A percentile compares a stretch with the other conserved stretches of the same genome.
phyloP scores from a whole-genome alignment of 1,140 invertebrate genomes.

The Pemphigus obesinymphae region DNA sequence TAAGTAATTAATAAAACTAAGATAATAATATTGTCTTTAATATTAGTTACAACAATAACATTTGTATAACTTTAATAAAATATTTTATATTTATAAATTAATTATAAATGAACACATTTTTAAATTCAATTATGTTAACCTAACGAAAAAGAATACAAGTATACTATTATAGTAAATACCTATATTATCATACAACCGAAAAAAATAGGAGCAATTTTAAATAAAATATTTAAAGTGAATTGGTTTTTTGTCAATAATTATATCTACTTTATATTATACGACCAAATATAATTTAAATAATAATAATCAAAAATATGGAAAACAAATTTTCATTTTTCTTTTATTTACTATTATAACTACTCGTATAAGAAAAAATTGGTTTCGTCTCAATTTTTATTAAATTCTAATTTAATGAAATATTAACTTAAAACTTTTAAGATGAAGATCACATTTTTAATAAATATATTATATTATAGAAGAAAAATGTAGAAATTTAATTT shows the following conservation, averaged over 20 bases:
- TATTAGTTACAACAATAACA: not conserved
- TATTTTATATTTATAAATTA: not conserved
- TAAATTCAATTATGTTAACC: not conserved
- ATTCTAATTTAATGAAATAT: too few species aligned
- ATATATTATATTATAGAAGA: too few species aligned
- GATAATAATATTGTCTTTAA: not conserved
- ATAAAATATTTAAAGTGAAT: not conserved
- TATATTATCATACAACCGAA: not conserved
- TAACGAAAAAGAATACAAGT: not conserved
- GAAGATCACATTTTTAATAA: too few species aligned
- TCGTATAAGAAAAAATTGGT: too few species aligned
- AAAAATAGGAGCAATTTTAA: not conserved
- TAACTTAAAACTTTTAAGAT: too few species aligned
- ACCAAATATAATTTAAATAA: not conserved
- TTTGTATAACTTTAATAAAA: not conserved
- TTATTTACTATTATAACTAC: too few species aligned
- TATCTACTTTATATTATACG: not conserved
- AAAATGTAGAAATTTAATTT: too few species aligned
- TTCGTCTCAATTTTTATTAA: too few species aligned
- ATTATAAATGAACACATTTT: not conserved
- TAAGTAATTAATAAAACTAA: not conserved
- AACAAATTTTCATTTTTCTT: too few species aligned
- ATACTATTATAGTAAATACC: not conserved
- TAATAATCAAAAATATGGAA: too few species aligned
- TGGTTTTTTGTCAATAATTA: not conserved